Percentiles rank a stretch among this genome's conserved stretches.
These are phyloP conservation scores for Choreutis nemorana DNA, from an alignment of 2,888 invertebrate genomes.

Conservation along the genomic window DNA sequence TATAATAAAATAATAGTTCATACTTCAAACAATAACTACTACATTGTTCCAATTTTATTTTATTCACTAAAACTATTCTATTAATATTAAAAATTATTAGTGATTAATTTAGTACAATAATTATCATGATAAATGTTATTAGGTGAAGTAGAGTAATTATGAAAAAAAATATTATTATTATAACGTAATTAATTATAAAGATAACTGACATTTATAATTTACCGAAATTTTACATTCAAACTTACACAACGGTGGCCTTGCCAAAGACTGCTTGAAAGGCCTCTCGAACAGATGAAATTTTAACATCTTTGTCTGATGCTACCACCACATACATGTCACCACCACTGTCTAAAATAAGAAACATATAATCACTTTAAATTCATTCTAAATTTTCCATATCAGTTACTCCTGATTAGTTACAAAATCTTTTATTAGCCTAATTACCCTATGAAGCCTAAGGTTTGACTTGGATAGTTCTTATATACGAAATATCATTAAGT, in stretches of 20 bases:
- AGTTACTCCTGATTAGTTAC: too few relatives aligned
- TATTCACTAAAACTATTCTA: too few relatives aligned
- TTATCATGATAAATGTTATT: constrained; percentile 2
- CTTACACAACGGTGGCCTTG: constrained; percentile 79
- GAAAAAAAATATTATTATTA: constrained; percentile 4
- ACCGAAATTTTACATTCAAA: too few relatives aligned
- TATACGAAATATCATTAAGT: too few relatives aligned
- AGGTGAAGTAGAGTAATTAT: constrained; percentile 1
- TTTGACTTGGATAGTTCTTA: too few relatives aligned
- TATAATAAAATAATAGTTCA: too few relatives aligned
- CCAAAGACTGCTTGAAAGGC: constrained; percentile 84
- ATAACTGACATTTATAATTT: neutral
- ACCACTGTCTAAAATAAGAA: constrained; percentile 75
- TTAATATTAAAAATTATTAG: constrained; percentile 9
- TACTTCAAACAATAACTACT: too few relatives aligned
- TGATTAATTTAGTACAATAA: constrained; percentile 1
- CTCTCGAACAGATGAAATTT: constrained; percentile 78
- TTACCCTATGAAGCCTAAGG: too few relatives aligned
- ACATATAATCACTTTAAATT: too few relatives aligned
- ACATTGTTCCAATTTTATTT: too few relatives aligned
- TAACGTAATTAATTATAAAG: neutral
- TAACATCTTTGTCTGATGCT: constrained; percentile 79
- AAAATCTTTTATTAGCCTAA: too few relatives aligned
- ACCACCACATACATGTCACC: constrained; percentile 79
- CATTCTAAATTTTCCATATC: too few relatives aligned